Base-by-base conservation (phyloP, 2,888 invertebrate genomes). In the Chrysodeixis includens region DNA sequence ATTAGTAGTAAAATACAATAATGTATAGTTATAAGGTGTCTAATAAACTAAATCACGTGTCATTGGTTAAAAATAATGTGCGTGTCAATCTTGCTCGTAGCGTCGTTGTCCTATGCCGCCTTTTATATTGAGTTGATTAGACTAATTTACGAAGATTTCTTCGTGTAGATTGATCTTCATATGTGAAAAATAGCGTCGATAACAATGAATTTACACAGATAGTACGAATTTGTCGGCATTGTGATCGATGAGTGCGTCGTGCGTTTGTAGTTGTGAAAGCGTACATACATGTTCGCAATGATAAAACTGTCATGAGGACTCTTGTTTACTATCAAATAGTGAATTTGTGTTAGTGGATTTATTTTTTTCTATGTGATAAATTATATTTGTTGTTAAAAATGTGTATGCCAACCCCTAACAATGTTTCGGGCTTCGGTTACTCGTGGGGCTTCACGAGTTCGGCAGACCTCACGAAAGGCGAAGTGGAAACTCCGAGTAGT, bases 331-430 rank as follows among this genome's bases (percentile, higher is more conserved):
- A 93, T 93, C 92, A 90, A 88, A 88, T 85, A 88, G 88, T 90
- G 88, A 77, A 90, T 90, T 90, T 91, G 91, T 93, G 91, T 93
- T 92, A 88, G 90, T 92, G 87, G 83, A 86, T 88, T 92, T 90
- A 84, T 89, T 90, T 89, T n/a, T 88, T 90, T 86, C 86, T 85
- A 78, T 87, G 90, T 90, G 83, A 88, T 87, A 84, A 86, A 83
- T 71, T 58, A 66, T 73, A 76, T 61, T 71, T 64, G 62, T 69
- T 65, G 54, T 61, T 85, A 80, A 95, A 92, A 88, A 95, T 95
- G 95, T 95, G 95, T 93, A 95, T 95, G 95, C 95, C 95, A 79
- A 95, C 95, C 76, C 95, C 95, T 82, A 95, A 92, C 76, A 95
- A 95, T 92, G 95, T 95, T 69, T 91, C 95, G 85, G 94, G 95